phyloP scores from a whole-genome alignment of 2,113 vertebrate genomes.

The Reinhardtius hippoglossoides region DNA sequence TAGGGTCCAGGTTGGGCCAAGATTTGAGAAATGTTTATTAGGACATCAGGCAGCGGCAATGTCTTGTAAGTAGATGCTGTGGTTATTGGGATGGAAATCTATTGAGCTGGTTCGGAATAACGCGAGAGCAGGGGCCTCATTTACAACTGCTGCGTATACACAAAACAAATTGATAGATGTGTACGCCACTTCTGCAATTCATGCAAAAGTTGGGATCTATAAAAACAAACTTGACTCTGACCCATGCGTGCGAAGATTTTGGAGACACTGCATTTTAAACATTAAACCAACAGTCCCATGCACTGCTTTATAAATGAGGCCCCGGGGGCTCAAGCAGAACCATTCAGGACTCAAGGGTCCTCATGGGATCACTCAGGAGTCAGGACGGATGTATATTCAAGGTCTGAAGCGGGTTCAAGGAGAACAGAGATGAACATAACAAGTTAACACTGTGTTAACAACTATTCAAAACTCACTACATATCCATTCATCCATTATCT shows the following conservation, averaged over 20 bases:
- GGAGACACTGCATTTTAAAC: too few relatives aligned
- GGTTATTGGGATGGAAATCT: not conserved
- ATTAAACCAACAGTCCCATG: too few relatives aligned
- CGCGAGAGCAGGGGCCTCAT: not conserved
- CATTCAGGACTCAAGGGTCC: not conserved
- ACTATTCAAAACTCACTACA: too few relatives aligned
- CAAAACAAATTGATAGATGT: too few relatives aligned
- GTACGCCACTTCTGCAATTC: not conserved
- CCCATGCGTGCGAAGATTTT: too few relatives aligned
- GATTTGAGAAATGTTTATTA: not conserved
- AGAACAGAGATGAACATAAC: too few relatives aligned
- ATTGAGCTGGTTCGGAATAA: too few relatives aligned
- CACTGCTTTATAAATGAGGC: not conserved
- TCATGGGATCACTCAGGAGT: too few relatives aligned
- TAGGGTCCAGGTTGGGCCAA: not conserved
- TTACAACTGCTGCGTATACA: too few relatives aligned
- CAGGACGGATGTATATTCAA: too few relatives aligned
- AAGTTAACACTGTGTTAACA: not conserved
- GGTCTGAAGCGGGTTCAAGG: not conserved
- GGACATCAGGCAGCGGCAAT: not conserved
- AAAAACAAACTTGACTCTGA: too few relatives aligned
- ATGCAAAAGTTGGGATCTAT: not conserved
- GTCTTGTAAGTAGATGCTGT: not conserved
- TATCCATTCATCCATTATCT: too few relatives aligned
- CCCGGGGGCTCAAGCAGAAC: not conserved